phyloP scores from a whole-genome alignment of 2,888 invertebrate species.

The Linnaemya tessellans region DNA sequence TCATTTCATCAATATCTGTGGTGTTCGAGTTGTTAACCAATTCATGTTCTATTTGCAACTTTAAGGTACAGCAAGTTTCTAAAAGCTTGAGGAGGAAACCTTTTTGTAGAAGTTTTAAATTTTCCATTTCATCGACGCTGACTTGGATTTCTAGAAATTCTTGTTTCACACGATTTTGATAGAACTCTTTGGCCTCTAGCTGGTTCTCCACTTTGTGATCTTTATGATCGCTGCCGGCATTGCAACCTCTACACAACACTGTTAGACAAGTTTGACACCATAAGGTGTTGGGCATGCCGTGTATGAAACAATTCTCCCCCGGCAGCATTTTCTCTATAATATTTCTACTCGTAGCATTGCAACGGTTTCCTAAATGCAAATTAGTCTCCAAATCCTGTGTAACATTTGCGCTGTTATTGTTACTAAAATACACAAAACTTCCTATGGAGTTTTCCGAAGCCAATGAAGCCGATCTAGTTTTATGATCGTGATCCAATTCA shows the following conservation, averaged over 20 bases:
- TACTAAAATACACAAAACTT: slow-evolving; percentile 58
- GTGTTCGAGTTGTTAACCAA: slow-evolving; percentile 88
- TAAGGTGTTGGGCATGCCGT: slow-evolving; percentile 88
- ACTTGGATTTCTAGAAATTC: slow-evolving; percentile 88
- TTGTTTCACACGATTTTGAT: slow-evolving; percentile 87
- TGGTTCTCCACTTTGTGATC: slow-evolving; percentile 88
- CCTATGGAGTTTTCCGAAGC: slow-evolving; percentile 60
- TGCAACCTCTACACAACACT: slow-evolving; percentile 88
- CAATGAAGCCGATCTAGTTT: slow-evolving; percentile 61
- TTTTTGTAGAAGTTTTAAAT: slow-evolving; percentile 88
- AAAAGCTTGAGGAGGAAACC: slow-evolving; percentile 89
- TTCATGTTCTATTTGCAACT: slow-evolving; percentile 90
- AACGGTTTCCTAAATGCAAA: slow-evolving; percentile 49
- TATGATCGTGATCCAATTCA: slow-evolving; percentile 20
- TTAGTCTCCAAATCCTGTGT: slow-evolving; percentile 42
- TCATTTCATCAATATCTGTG: slow-evolving; percentile 87
- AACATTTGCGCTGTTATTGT: slow-evolving; percentile 56
- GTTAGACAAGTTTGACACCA: slow-evolving; percentile 89
- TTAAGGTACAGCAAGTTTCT: slow-evolving; percentile 89
- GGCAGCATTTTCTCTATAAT: slow-evolving; percentile 68
- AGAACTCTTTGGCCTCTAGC: slow-evolving; percentile 87
- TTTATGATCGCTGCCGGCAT: slow-evolving; percentile 87
- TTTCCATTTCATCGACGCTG: slow-evolving; percentile 88
- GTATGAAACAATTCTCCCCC: slow-evolving; percentile 87
- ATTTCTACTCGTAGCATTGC: slow-evolving; percentile 47